Percentiles rank a stretch among this genome's conserved stretches.
Evolutionary conservation across 2,113 vertebrate species (phyloP).

Genomic region (Fregetta grallaria): DNA sequence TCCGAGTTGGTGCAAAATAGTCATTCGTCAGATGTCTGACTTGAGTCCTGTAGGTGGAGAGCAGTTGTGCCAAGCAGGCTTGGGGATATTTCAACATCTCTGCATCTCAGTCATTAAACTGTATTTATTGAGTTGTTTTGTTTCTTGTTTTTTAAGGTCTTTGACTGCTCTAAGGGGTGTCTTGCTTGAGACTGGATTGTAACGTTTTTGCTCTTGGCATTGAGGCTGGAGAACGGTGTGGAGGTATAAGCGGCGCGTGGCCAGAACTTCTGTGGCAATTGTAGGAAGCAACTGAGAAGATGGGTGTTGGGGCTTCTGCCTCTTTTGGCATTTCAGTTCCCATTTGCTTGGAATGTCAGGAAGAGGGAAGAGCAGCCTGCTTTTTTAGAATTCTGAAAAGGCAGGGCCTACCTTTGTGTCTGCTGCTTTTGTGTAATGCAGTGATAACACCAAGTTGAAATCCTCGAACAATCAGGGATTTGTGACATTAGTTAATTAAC

Average conservation of each 20-base stretch:
- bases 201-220: background rate
- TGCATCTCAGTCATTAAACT: fast-evolving
- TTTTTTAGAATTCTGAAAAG: background rate
- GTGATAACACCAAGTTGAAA: background rate
- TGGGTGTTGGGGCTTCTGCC: background rate
- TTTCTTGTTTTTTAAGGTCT: background rate
- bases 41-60: background rate
- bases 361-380: background rate
- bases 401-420: background rate
- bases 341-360: background rate
- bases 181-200: background rate
- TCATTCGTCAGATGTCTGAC: background rate
- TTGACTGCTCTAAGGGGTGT: background rate
- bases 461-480: background rate
- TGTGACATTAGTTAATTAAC: background rate
- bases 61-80: background rate
- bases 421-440: background rate
- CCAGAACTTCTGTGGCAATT: background rate
- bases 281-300: background rate
- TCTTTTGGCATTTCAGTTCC: background rate
- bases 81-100: background rate
- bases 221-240: background rate
- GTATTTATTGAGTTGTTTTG: background rate
- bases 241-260: background rate
- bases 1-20: background rate